Percentiles rank a stretch among this genome's conserved stretches.
Evolutionary conservation across 2,113 vertebrate species (phyloP).

Genomic region (Laticauda colubrina): DNA sequence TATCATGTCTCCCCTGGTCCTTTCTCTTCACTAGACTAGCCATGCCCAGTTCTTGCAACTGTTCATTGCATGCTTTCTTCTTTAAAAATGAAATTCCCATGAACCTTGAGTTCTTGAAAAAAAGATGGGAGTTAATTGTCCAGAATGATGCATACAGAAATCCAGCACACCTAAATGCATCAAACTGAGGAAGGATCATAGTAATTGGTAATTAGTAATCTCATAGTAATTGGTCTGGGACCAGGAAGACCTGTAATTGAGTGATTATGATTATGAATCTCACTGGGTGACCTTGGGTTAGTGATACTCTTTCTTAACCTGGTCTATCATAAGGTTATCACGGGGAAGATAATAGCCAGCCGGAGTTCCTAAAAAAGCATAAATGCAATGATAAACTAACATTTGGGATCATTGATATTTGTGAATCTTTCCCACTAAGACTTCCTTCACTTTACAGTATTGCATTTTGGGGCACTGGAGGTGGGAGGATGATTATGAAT

Average conservation of each 20-base stretch:
- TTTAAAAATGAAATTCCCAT: neutral
- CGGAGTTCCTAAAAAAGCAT: neutral
- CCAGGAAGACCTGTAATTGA: neutral
- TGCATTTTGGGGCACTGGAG: neutral
- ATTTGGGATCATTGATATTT: neutral
- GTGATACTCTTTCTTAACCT: neutral
- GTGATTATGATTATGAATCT: neutral
- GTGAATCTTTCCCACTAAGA: neutral
- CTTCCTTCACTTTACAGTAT: neutral
- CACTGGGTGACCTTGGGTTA: neutral
- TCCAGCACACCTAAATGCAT: neutral
- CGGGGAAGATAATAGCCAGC: neutral
- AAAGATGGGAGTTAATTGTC: neutral
- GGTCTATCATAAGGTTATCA: neutral
- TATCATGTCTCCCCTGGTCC: no score
- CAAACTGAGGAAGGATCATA: neutral
- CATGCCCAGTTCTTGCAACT: no score
- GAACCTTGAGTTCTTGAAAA: neutral
- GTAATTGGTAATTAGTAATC: neutral
- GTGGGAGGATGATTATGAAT: slow-evolving; percentile 25
- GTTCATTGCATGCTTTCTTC: neutral
- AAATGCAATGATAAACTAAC: neutral
- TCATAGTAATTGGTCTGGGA: neutral
- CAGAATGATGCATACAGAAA: neutral
- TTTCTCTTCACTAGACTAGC: no score